phyloP scores from a whole-genome alignment of 2,888 invertebrate genomes.

The Cheiracanthium punctorium region DNA sequence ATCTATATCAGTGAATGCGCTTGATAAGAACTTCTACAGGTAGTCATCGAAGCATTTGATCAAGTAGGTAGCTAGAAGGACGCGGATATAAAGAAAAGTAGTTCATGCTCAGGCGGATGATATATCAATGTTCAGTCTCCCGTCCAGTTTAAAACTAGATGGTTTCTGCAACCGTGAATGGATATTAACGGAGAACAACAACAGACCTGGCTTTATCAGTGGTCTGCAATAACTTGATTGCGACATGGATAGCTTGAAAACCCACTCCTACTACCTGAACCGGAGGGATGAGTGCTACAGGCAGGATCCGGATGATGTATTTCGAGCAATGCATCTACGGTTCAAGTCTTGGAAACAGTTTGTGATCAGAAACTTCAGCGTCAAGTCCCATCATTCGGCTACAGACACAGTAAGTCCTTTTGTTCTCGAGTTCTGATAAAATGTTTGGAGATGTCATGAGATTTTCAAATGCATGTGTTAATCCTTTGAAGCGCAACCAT shows the following conservation, averaged over 20 bases:
- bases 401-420: conserved; percentile 55
- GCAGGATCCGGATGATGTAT: conserved; percentile 59
- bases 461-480: no score
- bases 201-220: background rate
- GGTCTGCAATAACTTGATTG: background rate
- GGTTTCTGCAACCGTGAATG: background rate
- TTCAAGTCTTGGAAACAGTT: conserved; percentile 61
- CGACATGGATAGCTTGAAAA: conserved; percentile 43
- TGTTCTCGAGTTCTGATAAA: background rate
- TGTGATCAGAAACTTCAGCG: conserved; percentile 52
- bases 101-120: background rate
- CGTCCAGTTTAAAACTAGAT: conserved; percentile 5
- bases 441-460: no score
- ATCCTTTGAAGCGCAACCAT: no score
- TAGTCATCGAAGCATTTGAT: no score
- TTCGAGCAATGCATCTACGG: conserved; percentile 43
- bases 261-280: conserved; percentile 24
- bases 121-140: background rate
- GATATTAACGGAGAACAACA: background rate
- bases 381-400: conserved; percentile 34
- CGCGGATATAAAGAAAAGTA: background rate
- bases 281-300: conserved; percentile 47
- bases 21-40: no score
- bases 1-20: no score
- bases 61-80: no score